Evolutionary conservation across 2,888 invertebrate species (phyloP).

Genomic region (Chirona hameri): DNA sequence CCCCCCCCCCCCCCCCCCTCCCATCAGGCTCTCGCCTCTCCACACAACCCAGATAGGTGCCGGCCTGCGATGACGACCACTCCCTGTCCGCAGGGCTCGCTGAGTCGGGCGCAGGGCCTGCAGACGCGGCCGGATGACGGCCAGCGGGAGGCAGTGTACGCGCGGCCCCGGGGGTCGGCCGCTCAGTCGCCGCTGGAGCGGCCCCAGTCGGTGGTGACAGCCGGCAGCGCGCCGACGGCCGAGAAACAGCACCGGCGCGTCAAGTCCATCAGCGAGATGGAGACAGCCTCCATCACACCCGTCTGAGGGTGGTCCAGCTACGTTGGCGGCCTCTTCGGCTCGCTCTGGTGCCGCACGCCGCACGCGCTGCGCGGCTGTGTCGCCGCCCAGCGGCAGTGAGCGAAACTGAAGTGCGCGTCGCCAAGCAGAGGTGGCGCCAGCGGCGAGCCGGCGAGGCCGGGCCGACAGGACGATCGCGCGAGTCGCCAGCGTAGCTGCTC

Average conservation of each 20-base stretch:
- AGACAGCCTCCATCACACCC: constrained; percentile 54
- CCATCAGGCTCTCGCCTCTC: constrained; percentile 32
- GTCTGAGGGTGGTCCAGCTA: constrained; percentile 42
- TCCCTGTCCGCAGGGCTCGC: constrained; percentile 59
- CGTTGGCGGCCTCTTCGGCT: constrained; percentile 30
- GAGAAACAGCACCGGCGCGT: constrained; percentile 54
- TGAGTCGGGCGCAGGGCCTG: constrained; percentile 66
- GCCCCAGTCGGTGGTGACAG: constrained; percentile 44
- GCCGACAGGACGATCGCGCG: constrained; percentile 47
- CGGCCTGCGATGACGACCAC: too few relatives aligned
- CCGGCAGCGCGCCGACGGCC: not conserved
- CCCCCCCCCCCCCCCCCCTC: not conserved
- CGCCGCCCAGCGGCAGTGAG: constrained; percentile 2
- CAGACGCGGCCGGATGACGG: constrained; percentile 43
- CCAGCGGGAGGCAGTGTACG: constrained; percentile 25
- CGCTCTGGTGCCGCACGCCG: not conserved
- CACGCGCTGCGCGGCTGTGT: not conserved
- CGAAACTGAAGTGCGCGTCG: not conserved
- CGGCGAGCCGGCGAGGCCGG: constrained; percentile 45
- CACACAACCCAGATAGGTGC: too few relatives aligned
- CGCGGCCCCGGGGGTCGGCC: constrained; percentile 39
- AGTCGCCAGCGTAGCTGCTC: not conserved
- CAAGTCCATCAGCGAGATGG: constrained; percentile 71
- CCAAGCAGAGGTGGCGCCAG: constrained; percentile 32
- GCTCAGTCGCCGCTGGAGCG: constrained; percentile 48